Evolutionary conservation across 2,888 invertebrate genomes (phyloP), one percentile per base, ranked within the genome.

Genomic region (Tachina lurida): DNA sequence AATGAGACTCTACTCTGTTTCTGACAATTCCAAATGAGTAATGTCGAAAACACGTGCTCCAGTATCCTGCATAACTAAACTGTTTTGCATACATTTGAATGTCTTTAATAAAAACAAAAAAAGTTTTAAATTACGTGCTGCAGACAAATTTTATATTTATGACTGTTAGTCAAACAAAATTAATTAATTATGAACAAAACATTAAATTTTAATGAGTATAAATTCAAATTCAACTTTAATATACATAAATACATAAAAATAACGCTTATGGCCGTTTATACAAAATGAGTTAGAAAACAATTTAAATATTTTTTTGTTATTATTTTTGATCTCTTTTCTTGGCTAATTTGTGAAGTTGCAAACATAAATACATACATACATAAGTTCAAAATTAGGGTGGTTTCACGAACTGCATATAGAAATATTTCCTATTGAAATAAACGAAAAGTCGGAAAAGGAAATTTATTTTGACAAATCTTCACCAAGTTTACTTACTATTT

Each of bases 11-110:
- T 17, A 0, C 31, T 39, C 10, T 39, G 31, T 49, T 52, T 62
- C 19, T 62, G 19, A 60, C 62, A 41, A 52, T 52, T 54, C 17
- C 15, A 41, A 39, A 41, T 73, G 60, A 62, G 49, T 60, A 73
- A 62, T 49, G 60, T 62, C 73, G 39, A 62, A 49, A 47, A 41
- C 73, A 74, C 62, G 73, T 74, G 73, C 71, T 17, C n/a, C 19
- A 63, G 49, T 15, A 12, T 52, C 15, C 39, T 52, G 68, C 52
- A 52, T 47, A 54, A 54, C 19, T 52, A 41, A 54, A 41, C 12
- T 54, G 17, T 12, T 54, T 39, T 17, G 41, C 10, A 31, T 7
- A 31, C 31, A 68, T 41, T 68, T 41, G 1, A 56, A 56, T 52
- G 41, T 41, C 22, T 41, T 39, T 45, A 56, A 74, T 9, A 68